Conservation (phyloP, 2,797 vertebrate genomes). For the Brachyalestes nurse region DNA sequence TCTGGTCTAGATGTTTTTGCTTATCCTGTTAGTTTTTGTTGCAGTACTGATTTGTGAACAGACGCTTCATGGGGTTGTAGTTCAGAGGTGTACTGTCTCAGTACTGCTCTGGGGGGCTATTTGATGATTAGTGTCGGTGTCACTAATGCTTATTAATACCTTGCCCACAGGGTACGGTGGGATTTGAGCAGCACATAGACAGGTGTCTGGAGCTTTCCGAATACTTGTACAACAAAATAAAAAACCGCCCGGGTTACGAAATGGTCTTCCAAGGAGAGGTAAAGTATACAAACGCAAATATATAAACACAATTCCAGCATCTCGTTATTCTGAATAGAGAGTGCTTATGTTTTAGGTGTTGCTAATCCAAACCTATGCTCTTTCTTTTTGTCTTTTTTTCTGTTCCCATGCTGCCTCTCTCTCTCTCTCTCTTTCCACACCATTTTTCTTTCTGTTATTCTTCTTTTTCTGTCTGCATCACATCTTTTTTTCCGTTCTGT, state of each 20-base stretch:
- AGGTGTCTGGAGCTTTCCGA: constrained; percentile 95
- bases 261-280: constrained; percentile 98
- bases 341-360: too few relatives aligned
- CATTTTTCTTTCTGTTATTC: neutral
- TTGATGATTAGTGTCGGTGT: neutral
- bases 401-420: neutral
- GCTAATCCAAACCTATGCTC: neutral
- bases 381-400: neutral
- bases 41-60: too few relatives aligned
- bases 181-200: constrained; percentile 98
- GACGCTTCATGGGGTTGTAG: too few relatives aligned
- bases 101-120: too few relatives aligned
- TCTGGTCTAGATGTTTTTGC: too few relatives aligned
- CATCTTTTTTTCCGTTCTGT: neutral
- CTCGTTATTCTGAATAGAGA: neutral
- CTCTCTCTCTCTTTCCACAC: neutral
- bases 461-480: too few relatives aligned
- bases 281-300: constrained; percentile 57
- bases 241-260: constrained; percentile 93
- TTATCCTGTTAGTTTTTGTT: too few relatives aligned
- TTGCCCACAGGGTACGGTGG: constrained; percentile 87
- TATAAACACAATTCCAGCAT: neutral
- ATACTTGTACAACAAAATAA: constrained; percentile 96
- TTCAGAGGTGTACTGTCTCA: too few relatives aligned
- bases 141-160: neutral